Base-by-base conservation (phyloP, 2,113 vertebrate genomes). In the Lepisosteus osseus region DNA sequence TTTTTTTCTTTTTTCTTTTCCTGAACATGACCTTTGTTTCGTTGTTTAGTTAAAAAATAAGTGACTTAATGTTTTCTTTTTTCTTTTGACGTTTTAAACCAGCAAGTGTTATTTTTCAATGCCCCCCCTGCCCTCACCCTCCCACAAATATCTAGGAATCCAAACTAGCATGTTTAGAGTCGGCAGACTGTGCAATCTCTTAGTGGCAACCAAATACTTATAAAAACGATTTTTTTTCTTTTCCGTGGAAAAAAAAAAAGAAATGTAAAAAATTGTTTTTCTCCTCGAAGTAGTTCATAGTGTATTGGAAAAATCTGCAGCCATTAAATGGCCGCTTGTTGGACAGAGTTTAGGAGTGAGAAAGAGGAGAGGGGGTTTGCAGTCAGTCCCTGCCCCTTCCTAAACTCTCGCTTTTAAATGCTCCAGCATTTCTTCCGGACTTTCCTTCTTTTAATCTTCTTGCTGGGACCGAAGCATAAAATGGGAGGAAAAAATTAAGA, bases 171-270 rank as follows among this genome's bases (percentile, higher is more conserved):
- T 95, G 94, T 98, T 98, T 98, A 97, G 95, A 98, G 96, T 98
- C 96, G 91, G 90, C 92, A 95, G 96, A 98, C 96, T 98, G 95
- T 97, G 96, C 95, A 98, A 98, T 98, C 95, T 98, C 96, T 96
- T 96, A 95, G 94, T 96, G 96, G 96, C 96, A 97, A 97, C 94
- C 94, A 92, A 95, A 96, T 94, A 94, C 94, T 94, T 95, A 95
- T 93, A 96, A 95, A 90, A 96, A 87, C 55, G 42, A 45, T 82
- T 90, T 90, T 80, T 86, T 88, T 87, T 88, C 88, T 86, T 85
- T 84, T 81, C 29, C 72, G 73, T 87, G 84, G 67, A 75, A 69
- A 74, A 67, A 76, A 42, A 54, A 72, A 89, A 94, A 73, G 65
- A 90, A 92, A 88, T 87, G 84, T 92, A 88, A 88, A 87, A 85